Conservation (phyloP, 2,797 vertebrate genomes). For the Dermochelys coriacea region DNA sequence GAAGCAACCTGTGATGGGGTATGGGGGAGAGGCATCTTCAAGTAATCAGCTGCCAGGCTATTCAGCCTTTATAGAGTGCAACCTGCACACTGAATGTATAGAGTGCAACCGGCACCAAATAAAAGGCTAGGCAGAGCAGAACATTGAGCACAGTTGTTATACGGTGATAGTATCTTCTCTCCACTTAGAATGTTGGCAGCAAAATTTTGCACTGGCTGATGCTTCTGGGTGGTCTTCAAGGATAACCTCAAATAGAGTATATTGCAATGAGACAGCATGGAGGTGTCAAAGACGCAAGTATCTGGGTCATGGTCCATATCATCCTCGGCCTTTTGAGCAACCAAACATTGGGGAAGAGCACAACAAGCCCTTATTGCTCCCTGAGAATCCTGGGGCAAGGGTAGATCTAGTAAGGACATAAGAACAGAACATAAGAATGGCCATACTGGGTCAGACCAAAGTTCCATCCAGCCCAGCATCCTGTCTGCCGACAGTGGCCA, state of each 20-base stretch:
- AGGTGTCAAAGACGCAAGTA: constrained; percentile 66
- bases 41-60: constrained; percentile 19
- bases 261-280: constrained; percentile 41
- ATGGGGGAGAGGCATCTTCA: constrained; percentile 39
- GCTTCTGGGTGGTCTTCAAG: constrained; percentile 69
- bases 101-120: constrained; percentile 31
- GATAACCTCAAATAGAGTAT: constrained; percentile 54
- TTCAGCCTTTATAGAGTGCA: neutral
- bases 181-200: constrained; percentile 45
- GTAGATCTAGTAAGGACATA: neutral
- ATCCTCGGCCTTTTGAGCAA: constrained; percentile 43
- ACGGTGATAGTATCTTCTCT: constrained; percentile 61
- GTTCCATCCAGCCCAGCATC: too few species aligned
- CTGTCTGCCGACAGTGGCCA: too few species aligned
- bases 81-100: neutral
- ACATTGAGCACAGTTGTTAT: constrained; percentile 55
- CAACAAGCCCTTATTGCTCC: constrained; percentile 13
- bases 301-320: constrained; percentile 53
- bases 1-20: constrained; percentile 27
- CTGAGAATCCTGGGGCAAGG: neutral
- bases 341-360: neutral
- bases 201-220: constrained; percentile 59
- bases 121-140: constrained; percentile 58
- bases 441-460: too few species aligned
- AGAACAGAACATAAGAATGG: too few species aligned